These are phyloP conservation scores for Pseudomyrmex gracilis DNA, from an alignment of 1,140 invertebrate genomes.

Conservation along the genomic window DNA sequence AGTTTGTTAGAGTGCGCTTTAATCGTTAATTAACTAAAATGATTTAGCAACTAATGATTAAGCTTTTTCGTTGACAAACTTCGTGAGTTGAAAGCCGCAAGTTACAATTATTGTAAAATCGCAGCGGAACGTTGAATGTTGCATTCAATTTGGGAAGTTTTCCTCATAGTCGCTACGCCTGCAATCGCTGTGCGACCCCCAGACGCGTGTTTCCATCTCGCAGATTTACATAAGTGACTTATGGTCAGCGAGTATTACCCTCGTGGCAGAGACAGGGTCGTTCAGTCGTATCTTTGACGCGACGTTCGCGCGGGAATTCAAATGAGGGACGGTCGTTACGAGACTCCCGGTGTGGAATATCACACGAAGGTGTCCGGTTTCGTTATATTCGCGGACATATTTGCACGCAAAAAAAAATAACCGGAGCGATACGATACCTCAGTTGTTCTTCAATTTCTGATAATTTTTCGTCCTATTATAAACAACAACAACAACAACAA, in stretches of 20 bases:
- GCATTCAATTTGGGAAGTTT: constrained; percentile 69
- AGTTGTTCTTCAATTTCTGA: not conserved
- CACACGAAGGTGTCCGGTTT: constrained; percentile 71
- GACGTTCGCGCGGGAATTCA: constrained; percentile 75
- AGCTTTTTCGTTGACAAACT: too few relatives aligned
- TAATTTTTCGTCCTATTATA: not conserved
- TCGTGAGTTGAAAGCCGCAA: not conserved
- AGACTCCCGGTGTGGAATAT: constrained; percentile 73
- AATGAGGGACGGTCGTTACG: constrained; percentile 73
- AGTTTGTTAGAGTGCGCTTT: not conserved
- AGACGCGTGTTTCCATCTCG: constrained; percentile 72
- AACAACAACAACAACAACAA: not conserved
- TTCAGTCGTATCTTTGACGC: constrained; percentile 77
- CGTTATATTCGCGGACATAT: constrained; percentile 39
- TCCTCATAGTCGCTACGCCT: constrained; percentile 39
- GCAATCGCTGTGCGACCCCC: constrained; percentile 33
- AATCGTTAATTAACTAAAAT: not conserved
- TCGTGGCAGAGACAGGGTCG: constrained; percentile 36
- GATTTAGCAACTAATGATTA: too few relatives aligned
- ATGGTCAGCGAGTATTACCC: constrained; percentile 75
- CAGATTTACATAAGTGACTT: constrained; percentile 79
- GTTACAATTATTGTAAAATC: not conserved
- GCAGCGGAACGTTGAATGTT: constrained; percentile 50
- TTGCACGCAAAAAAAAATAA: constrained; percentile 21
- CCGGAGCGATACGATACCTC: not conserved